Base-by-base conservation (phyloP, 2,113 vertebrate genomes). In the Lampris megalopsis region DNA sequence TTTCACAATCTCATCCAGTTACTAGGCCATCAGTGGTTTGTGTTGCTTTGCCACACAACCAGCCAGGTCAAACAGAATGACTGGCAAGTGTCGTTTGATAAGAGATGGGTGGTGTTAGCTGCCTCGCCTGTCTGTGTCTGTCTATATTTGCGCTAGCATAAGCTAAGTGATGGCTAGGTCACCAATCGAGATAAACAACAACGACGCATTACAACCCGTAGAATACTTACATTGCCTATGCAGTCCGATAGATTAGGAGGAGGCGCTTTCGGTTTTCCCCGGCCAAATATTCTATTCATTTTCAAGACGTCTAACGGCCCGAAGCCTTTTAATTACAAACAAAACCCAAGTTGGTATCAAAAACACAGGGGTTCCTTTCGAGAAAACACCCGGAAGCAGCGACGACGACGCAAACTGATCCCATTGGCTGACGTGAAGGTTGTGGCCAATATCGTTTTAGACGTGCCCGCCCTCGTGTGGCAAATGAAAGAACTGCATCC, bases 231-330 rank as follows among this genome's bases (percentile, higher is more conserved):
- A 92, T 95, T 97, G 41, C 96, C 96, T 70, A 99, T 98, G 84
- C 97, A 99, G 89, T 99, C 97, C 36, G 98, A 97, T 71, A 99
- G 91, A 78, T 95, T 97, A 3, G 97, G 96, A 4, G 96, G 95
- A 6, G 97, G 96, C 42, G 89, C 92, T 92, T 95, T 97, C 0
- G 96, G 95, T 83, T 96, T 99, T n/a, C 95, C 94, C 45, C 95
- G 96, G 40, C 98, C 97, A 69, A 99, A 99, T 88, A 99, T 94
- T 64, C 97, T 93, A 83, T 98, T 98, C 98, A 98, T 99, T 81
- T 90, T 90, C 7, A 40, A 63, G 37, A 57, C 60, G 58, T 63
- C 37, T 59, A 5, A 1, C 1, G 3, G 1, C 49, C 1, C 7
- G 4, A 0, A 71, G 49, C 67, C 40, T 3, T 37, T 58, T 35